A percentile compares a stretch with the other conserved stretches of the same genome.
Conservation (phyloP, 2,888 invertebrate genomes). For the Cryptophagus acutangulus region DNA sequence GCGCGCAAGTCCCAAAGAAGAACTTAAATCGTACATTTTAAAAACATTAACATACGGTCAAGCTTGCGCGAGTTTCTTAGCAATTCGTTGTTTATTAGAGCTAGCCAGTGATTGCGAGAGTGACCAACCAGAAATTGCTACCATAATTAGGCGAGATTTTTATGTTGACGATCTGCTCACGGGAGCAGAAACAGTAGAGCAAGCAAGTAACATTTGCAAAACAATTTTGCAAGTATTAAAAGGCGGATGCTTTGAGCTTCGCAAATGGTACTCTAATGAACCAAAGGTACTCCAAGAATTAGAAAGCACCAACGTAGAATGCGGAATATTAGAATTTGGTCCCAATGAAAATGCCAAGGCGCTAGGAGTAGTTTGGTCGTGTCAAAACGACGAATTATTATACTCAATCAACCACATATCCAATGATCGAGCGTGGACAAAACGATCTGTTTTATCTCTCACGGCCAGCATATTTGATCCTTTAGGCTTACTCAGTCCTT, state of each 20-base stretch:
- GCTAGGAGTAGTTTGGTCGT: no score
- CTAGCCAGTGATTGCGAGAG: neutral
- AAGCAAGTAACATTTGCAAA: neutral
- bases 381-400: no score
- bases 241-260: no score
- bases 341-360: no score
- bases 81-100: slow-evolving; percentile 7
- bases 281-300: no score
- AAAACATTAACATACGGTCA: slow-evolving; percentile 9
- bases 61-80: slow-evolving; percentile 5
- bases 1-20: neutral
- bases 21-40: neutral
- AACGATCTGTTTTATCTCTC: slow-evolving; percentile 12
- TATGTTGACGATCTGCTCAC: slow-evolving; percentile 18
- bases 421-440: no score
- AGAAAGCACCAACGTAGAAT: no score
- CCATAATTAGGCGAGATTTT: slow-evolving; percentile 2
- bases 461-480: slow-evolving; percentile 19
- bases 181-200: slow-evolving; percentile 9
- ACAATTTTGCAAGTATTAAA: no score
- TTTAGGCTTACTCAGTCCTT: slow-evolving; percentile 16
- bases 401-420: no score
- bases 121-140: neutral
- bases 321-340: no score
- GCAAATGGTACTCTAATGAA: no score